Evolutionary conservation across 1,140 invertebrate genomes (phyloP), one percentile per base, ranked within the genome.

Genomic region (Neodiprion lecontei): DNA sequence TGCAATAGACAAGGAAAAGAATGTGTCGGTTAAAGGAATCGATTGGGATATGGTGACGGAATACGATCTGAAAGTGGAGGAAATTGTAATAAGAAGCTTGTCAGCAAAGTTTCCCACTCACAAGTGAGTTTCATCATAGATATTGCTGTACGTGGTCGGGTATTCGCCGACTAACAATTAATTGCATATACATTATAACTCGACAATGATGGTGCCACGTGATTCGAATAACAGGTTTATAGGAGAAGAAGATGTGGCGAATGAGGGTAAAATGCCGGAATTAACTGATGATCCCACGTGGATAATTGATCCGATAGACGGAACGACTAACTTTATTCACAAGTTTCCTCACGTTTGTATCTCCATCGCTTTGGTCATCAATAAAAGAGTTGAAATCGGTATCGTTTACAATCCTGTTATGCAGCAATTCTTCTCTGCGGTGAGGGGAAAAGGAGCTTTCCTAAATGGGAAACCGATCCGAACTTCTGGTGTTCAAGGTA

Each of bases 231-330:
- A 21, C 28, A 96, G 95, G 81, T 96, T 96, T 82, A 97, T 97
- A 78, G 96, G 94, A 1, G 96, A 97, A 85, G 96, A 97, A 85
- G 92, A 93, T n/a, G 91, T 91, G 8, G 91, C 92, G 2, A 88
- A 82, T 1, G 90, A 89, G 14, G 87, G 91, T 47, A 89, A 90
- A 9, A 74, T 88, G 77, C 90, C 91, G 50, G 88, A 91, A 9
- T 86, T 96, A 50, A 96, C 95, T 5, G 90, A 95, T 82, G 91
- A 90, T 9, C 95, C 95, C 21, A 97, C 96, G 0, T 98, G 96
- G 96, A 96, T 98, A 74, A 95, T 98, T 75, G 96, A 95, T 88
- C 93, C 93, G 21, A 93, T 94, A 67, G 93, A 94, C 84, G 94
- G 93, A 70, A 95, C 94, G 8, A 93, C 92, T 61, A 95, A 95